Evolutionary conservation across 2,797 vertebrate genomes (phyloP), one percentile per base, ranked within the genome.

Genomic region (Coendou prehensilis): DNA sequence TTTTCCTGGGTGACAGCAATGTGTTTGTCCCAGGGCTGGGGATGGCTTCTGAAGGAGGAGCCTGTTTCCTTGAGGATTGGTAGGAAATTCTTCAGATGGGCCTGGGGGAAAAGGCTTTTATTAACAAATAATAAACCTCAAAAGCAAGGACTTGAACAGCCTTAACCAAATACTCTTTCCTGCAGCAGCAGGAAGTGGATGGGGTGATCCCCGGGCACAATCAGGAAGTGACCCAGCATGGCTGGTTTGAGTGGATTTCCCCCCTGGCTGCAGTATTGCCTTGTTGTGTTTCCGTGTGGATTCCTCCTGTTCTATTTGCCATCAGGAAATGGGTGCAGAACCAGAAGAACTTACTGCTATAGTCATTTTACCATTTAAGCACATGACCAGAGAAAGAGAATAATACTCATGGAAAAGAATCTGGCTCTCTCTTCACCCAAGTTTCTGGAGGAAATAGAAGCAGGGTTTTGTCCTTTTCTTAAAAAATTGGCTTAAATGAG

Each of bases 91-190:
- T 69, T 69, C 83, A 81, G 88, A 78, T 56, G 88, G 93, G 94
- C 88, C 96, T 69, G 54, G 96, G 96, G 80, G 59, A 83, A 96
- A 84, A 92, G 93, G 30, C 75, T 67, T 47, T 97, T 37, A 11
- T 96, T 97, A 98, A 96, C 98, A 97, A 97, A 97, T 97, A 93
- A 91, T 94, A 76, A 98, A 95, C 86, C 92, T 87, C 79, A 97
- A 93, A 97, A 1, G 87, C 87, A 87, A 33, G 73, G 37, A 84
- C 91, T 69, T 69, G 91, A 98, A 95, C 97, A 97, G 97, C 97
- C 96, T 96, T 97, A 97, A 96, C 98, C 97, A 98, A 98, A 97
- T 87, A 59, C 2, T 79, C 71, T 71, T 20, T 14, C 10, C 76
- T 18, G 33, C 28, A 30, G 7, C 20, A 18, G 45, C 22, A 41